Conservation (phyloP, 2,888 invertebrate species). For the Schizaphis graminum region DNA sequence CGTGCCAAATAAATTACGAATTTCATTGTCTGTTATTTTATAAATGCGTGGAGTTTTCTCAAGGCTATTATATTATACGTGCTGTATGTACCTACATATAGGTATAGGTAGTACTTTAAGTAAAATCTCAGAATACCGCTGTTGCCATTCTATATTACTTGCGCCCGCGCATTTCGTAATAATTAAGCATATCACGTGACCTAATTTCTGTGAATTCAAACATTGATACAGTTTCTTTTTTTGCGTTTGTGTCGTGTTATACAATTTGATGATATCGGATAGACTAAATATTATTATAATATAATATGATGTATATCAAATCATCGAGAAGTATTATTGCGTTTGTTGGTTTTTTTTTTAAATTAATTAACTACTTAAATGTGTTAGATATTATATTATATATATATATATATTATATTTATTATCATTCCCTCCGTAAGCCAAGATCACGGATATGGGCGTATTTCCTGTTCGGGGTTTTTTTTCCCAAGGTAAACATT, state of each 20-base stretch:
- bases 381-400: background rate
- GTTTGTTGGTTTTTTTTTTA: background rate
- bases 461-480: slow-evolving; percentile 24
- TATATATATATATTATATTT: background rate
- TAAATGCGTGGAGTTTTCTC: slow-evolving; percentile 1
- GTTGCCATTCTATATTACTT: background rate
- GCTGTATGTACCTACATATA: background rate
- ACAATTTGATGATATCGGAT: background rate
- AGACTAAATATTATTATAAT: background rate
- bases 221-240: background rate
- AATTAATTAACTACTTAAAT: background rate
- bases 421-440: slow-evolving; percentile 24
- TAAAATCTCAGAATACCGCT: background rate
- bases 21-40: slow-evolving; percentile 28
- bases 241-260: too few relatives aligned
- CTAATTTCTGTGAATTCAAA: background rate
- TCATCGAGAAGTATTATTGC: background rate
- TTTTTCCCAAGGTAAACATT: slow-evolving; percentile 48
- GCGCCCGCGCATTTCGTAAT: background rate
- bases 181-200: slow-evolving; percentile 46
- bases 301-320: background rate
- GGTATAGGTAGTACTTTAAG: background rate
- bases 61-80: slow-evolving; percentile 9
- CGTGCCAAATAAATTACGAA: slow-evolving; percentile 14
- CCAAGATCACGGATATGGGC: slow-evolving; percentile 31